Conservation (phyloP, 2,888 invertebrate genomes). For the Hemistola chrysoprasaria region DNA sequence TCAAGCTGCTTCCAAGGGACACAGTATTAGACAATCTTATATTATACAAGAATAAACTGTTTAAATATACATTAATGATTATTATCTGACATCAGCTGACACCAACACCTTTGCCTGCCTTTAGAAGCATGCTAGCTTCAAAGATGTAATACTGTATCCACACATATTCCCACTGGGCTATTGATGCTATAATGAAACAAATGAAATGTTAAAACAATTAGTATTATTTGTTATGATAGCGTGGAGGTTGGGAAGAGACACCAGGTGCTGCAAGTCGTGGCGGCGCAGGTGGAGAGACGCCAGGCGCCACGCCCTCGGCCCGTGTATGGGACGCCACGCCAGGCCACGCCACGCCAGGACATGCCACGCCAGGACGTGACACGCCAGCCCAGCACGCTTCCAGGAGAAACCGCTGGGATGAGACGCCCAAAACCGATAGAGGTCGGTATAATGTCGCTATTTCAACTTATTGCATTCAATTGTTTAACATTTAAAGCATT, state of each 20-base stretch:
- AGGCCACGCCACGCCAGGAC: slow-evolving; percentile 93
- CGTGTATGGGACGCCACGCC: slow-evolving; percentile 99
- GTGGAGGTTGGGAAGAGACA: slow-evolving; percentile 95
- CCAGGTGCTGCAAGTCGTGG: slow-evolving; percentile 89
- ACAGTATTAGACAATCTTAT: no score
- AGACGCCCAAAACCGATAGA: slow-evolving; percentile 98
- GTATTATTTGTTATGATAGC: slow-evolving; percentile 35
- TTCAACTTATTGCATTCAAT: neutral
- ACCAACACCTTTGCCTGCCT: no score
- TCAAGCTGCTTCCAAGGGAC: no score
- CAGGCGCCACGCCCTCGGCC: slow-evolving; percentile 96
- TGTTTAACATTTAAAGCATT: no score
- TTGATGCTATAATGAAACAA: no score
- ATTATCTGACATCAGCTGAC: no score
- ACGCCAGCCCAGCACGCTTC: slow-evolving; percentile 90
- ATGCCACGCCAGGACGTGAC: slow-evolving; percentile 91
- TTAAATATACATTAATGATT: no score
- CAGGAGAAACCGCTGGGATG: slow-evolving; percentile 98
- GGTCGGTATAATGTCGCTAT: slow-evolving; percentile 77
- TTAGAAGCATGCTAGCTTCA: no score
- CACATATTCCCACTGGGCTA: no score
- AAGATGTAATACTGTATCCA: no score
- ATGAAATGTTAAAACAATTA: no score
- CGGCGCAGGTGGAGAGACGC: slow-evolving; percentile 87
- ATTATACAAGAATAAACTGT: no score